Conservation (phyloP, 1,140 invertebrate species). For the Meloidogyne chitwoodi region DNA sequence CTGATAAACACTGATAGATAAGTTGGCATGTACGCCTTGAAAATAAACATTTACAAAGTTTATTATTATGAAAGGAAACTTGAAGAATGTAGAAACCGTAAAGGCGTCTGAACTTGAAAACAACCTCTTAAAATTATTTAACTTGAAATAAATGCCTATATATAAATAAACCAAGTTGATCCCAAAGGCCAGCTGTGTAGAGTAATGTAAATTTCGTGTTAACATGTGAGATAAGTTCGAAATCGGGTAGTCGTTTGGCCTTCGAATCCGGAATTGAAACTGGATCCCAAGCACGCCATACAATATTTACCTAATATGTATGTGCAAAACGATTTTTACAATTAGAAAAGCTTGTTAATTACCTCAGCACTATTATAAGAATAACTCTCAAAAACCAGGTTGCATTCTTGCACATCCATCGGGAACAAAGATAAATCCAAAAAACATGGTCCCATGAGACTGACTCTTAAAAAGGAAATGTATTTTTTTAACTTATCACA, state of each 20-base stretch:
- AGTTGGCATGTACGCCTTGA: constrained; percentile 38
- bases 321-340: not conserved
- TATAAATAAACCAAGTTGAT: constrained; percentile 36
- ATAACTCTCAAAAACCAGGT: constrained; percentile 56
- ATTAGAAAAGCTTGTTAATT: not conserved
- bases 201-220: constrained; percentile 49
- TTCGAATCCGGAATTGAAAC: constrained; percentile 57
- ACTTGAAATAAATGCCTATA: too few species aligned
- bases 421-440: constrained; percentile 42
- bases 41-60: not conserved
- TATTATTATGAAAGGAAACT: constrained; percentile 10
- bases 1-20: constrained; percentile 42
- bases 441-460: constrained; percentile 50
- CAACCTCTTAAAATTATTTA: constrained; percentile 35
- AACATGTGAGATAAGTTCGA: constrained; percentile 47
- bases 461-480: too few species aligned
- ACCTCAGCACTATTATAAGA: constrained; percentile 59
- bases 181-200: constrained; percentile 57
- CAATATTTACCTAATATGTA: constrained; percentile 39
- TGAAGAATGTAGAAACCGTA: constrained; percentile 59
- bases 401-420: constrained; percentile 55
- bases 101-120: constrained; percentile 51
- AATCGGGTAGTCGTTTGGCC: constrained; percentile 56
- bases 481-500: too few species aligned
- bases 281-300: constrained; percentile 57